Conservation (phyloP, 2,797 vertebrate species). For the Sebastes jordani region DNA sequence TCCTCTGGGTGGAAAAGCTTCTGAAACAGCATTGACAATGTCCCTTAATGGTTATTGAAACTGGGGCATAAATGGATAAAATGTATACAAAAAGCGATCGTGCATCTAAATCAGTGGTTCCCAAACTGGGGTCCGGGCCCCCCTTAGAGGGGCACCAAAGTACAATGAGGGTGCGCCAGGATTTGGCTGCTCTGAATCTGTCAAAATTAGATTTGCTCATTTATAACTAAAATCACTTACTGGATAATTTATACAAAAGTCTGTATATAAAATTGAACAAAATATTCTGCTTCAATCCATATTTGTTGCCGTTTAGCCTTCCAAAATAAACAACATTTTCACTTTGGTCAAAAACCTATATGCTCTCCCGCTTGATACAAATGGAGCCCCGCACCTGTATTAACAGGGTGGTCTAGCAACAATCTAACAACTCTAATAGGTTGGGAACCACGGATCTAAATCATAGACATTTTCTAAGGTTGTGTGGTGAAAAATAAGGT, state of each 20-base stretch:
- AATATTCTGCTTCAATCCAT: background rate
- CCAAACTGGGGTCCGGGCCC: background rate
- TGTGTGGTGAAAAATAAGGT: background rate
- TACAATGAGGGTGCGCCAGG: background rate
- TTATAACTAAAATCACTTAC: background rate
- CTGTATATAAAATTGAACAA: background rate
- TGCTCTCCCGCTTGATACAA: background rate
- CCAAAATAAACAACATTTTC: background rate
- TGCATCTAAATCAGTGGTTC: background rate
- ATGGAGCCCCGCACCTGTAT: background rate
- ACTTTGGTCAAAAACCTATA: background rate
- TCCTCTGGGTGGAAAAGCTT: background rate
- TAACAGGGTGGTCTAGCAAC: background rate
- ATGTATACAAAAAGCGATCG: background rate
- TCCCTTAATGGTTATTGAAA: background rate
- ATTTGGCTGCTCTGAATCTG: background rate
- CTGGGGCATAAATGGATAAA: background rate
- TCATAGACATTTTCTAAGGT: background rate
- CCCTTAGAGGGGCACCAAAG: background rate
- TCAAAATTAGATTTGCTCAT: background rate
- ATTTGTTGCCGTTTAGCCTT: background rate
- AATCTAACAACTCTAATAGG: background rate
- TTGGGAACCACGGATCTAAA: too few relatives aligned
- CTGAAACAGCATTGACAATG: background rate
- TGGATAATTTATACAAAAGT: background rate